These are phyloP conservation scores for Acanthochromis polyacanthus DNA, from an alignment of 2,113 vertebrate species.

Conservation along the genomic window DNA sequence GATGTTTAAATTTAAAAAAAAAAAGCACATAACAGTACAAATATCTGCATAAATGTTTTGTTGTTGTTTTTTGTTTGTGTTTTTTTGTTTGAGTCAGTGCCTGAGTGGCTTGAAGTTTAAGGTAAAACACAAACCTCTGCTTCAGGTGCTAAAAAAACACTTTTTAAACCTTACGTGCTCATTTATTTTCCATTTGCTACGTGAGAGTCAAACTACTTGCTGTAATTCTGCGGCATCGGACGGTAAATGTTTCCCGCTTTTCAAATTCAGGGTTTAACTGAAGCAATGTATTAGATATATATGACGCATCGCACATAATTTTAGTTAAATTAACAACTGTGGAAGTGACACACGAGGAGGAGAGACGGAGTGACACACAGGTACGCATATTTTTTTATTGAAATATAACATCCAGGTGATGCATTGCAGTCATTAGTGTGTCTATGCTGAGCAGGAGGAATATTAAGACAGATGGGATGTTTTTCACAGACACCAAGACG, in stretches of 20 bases:
- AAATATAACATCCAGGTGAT: conserved; percentile 75
- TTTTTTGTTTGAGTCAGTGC: no score
- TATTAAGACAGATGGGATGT: conserved; percentile 67
- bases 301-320: conserved; percentile 18
- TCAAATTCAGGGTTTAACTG: not conserved
- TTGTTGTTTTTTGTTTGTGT: no score
- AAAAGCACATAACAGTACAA: not conserved
- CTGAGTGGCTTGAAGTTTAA: not conserved
- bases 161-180: not conserved
- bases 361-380: conserved; percentile 18
- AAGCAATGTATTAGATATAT: conserved; percentile 38
- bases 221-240: conserved; percentile 37
- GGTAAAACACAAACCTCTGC: not conserved
- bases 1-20: no score
- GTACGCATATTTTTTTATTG: conserved; percentile 50
- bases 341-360: conserved; percentile 5
- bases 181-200: conserved; percentile 18
- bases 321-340: conserved; percentile 29
- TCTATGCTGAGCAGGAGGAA: conserved; percentile 50
- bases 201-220: conserved; percentile 44
- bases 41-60: not conserved
- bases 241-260: not conserved
- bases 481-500: conserved; percentile 32
- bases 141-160: conserved; percentile 7
- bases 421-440: conserved; percentile 73